phyloP scores from a whole-genome alignment of 2,113 vertebrate species.

The Grammomys surdaster region DNA sequence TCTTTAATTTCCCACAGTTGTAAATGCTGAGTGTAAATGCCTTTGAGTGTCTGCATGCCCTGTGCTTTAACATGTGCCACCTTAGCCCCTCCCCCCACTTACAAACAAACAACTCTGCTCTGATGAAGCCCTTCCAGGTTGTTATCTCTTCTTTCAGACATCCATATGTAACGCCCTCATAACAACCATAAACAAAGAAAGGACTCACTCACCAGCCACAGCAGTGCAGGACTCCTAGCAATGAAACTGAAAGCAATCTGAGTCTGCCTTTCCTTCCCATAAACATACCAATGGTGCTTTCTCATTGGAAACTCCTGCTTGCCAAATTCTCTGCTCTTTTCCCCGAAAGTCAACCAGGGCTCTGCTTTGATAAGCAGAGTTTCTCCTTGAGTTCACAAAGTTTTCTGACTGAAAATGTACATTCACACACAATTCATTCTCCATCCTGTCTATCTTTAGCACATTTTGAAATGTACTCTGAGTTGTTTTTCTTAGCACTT shows the following conservation, averaged over 20 bases:
- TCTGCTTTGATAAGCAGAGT: accelerated
- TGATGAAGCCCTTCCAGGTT: accelerated
- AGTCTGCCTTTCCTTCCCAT: not conserved
- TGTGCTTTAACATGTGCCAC: accelerated
- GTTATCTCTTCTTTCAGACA: not conserved
- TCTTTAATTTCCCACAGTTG: not conserved
- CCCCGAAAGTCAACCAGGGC: not conserved
- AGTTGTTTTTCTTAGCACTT: not conserved
- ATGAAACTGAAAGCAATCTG: constrained; percentile 43
- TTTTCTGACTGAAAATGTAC: not conserved
- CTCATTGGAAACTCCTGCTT: not conserved
- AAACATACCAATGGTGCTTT: not conserved
- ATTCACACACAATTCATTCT: not conserved
- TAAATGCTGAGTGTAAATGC: not conserved
- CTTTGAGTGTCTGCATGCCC: not conserved
- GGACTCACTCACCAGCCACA: constrained; percentile 22
- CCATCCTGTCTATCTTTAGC: not conserved
- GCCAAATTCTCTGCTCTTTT: not conserved
- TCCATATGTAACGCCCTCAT: not conserved
- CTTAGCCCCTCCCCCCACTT: accelerated
- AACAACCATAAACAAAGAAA: not conserved
- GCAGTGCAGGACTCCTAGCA: not conserved
- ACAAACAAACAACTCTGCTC: too few relatives aligned
- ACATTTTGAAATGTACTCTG: not conserved
- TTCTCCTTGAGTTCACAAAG: not conserved